phyloP scores from a whole-genome alignment of 2,888 invertebrate genomes.

The Drosophila emarginata region DNA sequence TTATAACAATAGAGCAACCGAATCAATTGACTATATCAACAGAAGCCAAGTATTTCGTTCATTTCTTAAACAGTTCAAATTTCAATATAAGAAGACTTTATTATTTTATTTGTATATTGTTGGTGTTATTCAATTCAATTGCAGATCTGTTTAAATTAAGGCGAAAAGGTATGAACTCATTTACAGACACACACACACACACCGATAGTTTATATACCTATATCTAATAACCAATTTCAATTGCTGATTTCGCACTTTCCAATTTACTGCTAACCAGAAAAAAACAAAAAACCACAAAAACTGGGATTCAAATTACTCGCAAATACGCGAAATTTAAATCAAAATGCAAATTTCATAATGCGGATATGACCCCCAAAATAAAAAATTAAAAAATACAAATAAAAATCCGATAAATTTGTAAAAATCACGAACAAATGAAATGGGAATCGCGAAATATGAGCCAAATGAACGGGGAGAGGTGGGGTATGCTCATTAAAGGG shows the following conservation, averaged over 20 bases:
- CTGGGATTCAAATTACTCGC: constrained; percentile 7
- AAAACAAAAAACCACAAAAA: constrained; percentile 7
- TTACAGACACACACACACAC: background rate
- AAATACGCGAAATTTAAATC: constrained; percentile 12
- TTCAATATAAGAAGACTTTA: background rate
- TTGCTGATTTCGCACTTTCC: constrained; percentile 3
- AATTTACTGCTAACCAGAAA: constrained; percentile 8
- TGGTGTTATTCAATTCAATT: background rate
- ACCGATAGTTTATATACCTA: background rate
- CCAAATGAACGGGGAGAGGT: background rate
- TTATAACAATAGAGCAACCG: too few species aligned
- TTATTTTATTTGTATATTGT: background rate
- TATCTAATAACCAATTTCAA: constrained; percentile 5
- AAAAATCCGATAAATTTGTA: constrained; percentile 1
- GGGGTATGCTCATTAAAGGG: background rate
- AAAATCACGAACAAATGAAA: constrained; percentile 8
- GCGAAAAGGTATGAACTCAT: background rate
- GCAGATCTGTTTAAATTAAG: background rate
- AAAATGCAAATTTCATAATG: constrained; percentile 43
- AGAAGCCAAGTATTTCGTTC: too few species aligned
- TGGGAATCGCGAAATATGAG: background rate
- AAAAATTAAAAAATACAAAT: background rate
- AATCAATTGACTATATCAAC: too few species aligned
- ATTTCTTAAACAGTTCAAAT: background rate
- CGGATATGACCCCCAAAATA: constrained; percentile 34